Base-by-base conservation (phyloP, 2,113 vertebrate genomes). In the Bubalus kerabau region DNA sequence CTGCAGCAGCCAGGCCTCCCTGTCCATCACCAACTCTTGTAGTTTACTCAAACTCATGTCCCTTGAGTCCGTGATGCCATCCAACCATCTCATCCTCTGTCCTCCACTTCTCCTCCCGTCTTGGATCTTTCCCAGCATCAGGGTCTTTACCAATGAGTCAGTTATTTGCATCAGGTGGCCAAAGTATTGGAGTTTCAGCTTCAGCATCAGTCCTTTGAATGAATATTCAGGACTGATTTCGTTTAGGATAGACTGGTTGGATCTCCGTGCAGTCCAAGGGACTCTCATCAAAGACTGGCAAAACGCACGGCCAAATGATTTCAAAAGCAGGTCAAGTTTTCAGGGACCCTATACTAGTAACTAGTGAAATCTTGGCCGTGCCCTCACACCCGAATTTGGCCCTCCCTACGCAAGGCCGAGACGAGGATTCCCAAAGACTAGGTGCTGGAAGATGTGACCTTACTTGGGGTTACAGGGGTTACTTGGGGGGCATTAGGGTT, bases 341-440 rank as follows among this genome's bases (percentile, higher is more conserved):
- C 87, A n/a, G 19, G 7, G 64, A 84, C 32, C 23, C 28, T 15
- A 5, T 21, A 3, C 19, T 30, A 76, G 40, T 5, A 56, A 19
- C 50, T 19, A 76, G 1, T 32, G 3, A 7, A 6, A 64, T 32
- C 32, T 15, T 0, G 32, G 80, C 11, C 3, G 48, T 3, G 40
- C 11, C 28, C 60, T 43, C 46, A 62, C 3, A 7, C 4, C 54
- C 19, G 6, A 57, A 28, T 67, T 6, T 46, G 64, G 82, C 10
- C 12, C 56, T 62, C 48, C 92, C 32, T 10, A 23, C 7, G 0
- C 16, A 3, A 24, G 24, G 4, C 17, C 4, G 48, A 0, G 60
- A 56, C 14, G 4, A 40, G 12, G 40, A 56, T 23, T 28, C 60
- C 74, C 71, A 5, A 30, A 23, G 28, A 15, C 14, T 40, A 40